Conservation (phyloP, 2,113 vertebrate species). For the Falcunculus frontatus region DNA sequence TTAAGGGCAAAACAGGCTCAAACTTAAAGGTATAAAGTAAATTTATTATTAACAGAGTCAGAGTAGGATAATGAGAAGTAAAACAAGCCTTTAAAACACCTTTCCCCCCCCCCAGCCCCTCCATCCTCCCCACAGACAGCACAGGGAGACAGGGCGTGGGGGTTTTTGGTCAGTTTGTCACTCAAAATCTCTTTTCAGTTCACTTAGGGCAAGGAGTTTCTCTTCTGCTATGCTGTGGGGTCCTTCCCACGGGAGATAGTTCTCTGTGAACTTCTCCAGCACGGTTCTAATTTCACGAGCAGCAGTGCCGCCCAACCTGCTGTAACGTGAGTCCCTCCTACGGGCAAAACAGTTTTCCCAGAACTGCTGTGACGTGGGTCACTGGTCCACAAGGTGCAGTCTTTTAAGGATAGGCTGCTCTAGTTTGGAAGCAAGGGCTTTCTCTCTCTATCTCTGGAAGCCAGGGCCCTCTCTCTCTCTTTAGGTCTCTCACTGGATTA, state of each 20-base stretch:
- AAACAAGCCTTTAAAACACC: background rate
- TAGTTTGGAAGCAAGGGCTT: background rate
- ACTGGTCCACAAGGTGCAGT: background rate
- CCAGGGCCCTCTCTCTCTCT: background rate
- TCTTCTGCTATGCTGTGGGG: background rate
- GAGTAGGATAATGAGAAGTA: background rate
- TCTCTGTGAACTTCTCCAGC: background rate
- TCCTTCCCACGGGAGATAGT: background rate
- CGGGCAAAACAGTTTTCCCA: background rate
- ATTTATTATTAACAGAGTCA: background rate
- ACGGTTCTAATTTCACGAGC: background rate
- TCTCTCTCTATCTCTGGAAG: background rate
- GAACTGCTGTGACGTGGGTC: background rate
- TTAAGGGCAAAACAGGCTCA: background rate
- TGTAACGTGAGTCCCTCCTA: background rate
- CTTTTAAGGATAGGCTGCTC: background rate
- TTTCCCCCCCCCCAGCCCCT: background rate
- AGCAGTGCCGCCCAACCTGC: background rate
- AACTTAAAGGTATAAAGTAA: background rate
- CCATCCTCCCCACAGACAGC: background rate
- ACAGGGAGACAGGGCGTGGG: background rate
- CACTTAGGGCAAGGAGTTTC: background rate
- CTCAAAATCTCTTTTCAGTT: background rate
- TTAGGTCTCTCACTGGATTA: background rate
- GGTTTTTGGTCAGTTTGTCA: background rate